Evolutionary conservation across 2,113 vertebrate genomes (phyloP).

Genomic region (Chiloscyllium plagiosum): DNA sequence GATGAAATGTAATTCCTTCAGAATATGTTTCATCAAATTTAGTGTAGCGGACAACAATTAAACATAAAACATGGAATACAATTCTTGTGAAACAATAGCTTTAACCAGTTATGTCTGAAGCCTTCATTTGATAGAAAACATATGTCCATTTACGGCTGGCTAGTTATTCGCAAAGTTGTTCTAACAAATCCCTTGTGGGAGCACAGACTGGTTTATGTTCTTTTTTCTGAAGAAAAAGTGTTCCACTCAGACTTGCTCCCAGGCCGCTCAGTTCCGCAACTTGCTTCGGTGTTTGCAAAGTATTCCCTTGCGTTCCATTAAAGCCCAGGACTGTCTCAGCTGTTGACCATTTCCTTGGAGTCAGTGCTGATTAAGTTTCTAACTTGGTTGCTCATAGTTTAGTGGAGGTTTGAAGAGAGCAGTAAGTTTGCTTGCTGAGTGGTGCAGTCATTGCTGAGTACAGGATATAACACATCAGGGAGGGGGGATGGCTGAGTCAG

Average conservation of each 20-base stretch:
- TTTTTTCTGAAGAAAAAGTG: neutral
- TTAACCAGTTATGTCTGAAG: constrained; percentile 8
- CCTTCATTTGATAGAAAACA: constrained; percentile 3
- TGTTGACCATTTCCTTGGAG: neutral
- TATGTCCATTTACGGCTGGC: neutral
- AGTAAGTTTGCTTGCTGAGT: neutral
- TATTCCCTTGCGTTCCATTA: neutral
- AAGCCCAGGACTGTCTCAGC: neutral
- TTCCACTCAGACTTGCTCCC: neutral
- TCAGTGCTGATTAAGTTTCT: neutral
- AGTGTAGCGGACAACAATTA: neutral
- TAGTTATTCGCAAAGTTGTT: neutral
- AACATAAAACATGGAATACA: neutral
- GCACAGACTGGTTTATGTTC: neutral
- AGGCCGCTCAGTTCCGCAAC: neutral
- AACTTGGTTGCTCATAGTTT: neutral
- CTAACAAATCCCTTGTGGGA: neutral
- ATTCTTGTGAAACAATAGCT: neutral
- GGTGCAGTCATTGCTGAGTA: neutral
- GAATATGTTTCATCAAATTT: neutral
- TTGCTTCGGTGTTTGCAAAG: neutral
- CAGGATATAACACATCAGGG: neutral
- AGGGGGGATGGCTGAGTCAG: neutral
- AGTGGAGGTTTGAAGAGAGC: neutral
- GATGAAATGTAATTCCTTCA: neutral